A percentile compares a stretch with the other conserved stretches of the same genome.
Evolutionary conservation across 1,140 invertebrate species (phyloP).

Genomic region (Psix sp.): DNA sequence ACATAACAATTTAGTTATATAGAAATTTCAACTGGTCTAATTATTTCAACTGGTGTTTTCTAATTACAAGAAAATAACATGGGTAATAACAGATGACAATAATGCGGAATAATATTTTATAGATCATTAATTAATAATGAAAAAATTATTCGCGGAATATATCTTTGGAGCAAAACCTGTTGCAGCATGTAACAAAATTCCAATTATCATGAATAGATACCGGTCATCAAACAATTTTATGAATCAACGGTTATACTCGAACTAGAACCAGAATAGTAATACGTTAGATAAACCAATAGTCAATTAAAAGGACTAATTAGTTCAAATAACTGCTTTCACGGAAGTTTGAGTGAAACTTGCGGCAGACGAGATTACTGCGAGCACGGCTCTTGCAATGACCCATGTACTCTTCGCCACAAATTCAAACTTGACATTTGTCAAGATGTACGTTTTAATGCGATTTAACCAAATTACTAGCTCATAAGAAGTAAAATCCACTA

Average conservation of each 20-base stretch:
- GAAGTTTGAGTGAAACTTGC: conserved; percentile 47
- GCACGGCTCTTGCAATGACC: conserved; percentile 40
- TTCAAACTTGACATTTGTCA: conserved; percentile 53
- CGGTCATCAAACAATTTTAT: conserved; percentile 20
- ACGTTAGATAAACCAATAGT: conserved; percentile 52
- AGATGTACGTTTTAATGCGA: conserved; percentile 28
- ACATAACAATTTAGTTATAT: too few species aligned
- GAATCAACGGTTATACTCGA: conserved; percentile 45
- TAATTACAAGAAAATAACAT: too few species aligned
- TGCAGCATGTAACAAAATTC: not conserved
- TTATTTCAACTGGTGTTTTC: too few species aligned
- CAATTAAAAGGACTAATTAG: conserved; percentile 58
- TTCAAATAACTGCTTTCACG: conserved; percentile 52
- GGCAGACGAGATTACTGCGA: conserved; percentile 38
- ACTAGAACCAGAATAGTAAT: conserved; percentile 23
- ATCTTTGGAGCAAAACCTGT: too few species aligned
- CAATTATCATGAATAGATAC: conserved; percentile 6
- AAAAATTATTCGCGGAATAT: too few species aligned
- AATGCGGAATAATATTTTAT: too few species aligned
- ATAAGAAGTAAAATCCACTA: too few species aligned
- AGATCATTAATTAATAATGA: too few species aligned
- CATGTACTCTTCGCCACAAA: conserved; percentile 24
- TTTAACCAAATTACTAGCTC: conserved; percentile 12
- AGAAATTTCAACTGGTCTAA: too few species aligned
- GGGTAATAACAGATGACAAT: too few species aligned